Percentiles rank a stretch among this genome's conserved stretches.
Conservation (phyloP, 1,140 invertebrate species). For the Vollenhovia emeryi region DNA sequence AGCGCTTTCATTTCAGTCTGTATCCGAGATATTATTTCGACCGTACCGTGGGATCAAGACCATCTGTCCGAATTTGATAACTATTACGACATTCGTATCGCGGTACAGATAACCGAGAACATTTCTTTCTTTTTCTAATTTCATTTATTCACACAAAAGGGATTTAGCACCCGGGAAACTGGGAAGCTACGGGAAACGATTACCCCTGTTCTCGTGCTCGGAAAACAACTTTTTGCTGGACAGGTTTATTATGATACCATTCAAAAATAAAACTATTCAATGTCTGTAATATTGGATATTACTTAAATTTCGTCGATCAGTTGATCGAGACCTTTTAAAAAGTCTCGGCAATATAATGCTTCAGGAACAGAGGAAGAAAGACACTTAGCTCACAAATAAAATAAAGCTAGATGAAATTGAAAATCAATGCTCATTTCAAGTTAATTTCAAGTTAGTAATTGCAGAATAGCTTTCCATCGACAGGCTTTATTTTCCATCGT, state of each 20-base stretch:
- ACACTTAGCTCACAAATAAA: not conserved
- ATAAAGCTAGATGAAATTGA: not conserved
- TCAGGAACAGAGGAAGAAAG: not conserved
- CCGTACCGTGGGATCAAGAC: not conserved
- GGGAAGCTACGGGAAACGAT: too few relatives aligned
- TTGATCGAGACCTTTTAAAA: not conserved
- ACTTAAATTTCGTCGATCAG: not conserved
- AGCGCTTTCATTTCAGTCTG: not conserved
- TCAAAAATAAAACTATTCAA: not conserved
- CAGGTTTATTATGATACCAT: too few relatives aligned
- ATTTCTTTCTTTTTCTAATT: not conserved
- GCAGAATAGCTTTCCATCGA: not conserved
- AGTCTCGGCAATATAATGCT: not conserved
- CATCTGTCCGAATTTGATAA: conserved; percentile 25
- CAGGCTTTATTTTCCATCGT: not conserved
- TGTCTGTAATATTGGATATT: not conserved
- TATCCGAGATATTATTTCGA: not conserved
- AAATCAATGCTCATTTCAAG: not conserved
- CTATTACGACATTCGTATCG: not conserved
- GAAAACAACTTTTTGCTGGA: too few relatives aligned
- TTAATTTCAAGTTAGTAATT: conserved; percentile 4
- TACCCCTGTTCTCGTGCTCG: too few relatives aligned
- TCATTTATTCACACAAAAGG: not conserved
- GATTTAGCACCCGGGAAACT: too few relatives aligned
- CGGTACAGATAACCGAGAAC: not conserved